Conservation (phyloP, 2,113 vertebrate genomes). For the Muntiacus muntjak region DNA sequence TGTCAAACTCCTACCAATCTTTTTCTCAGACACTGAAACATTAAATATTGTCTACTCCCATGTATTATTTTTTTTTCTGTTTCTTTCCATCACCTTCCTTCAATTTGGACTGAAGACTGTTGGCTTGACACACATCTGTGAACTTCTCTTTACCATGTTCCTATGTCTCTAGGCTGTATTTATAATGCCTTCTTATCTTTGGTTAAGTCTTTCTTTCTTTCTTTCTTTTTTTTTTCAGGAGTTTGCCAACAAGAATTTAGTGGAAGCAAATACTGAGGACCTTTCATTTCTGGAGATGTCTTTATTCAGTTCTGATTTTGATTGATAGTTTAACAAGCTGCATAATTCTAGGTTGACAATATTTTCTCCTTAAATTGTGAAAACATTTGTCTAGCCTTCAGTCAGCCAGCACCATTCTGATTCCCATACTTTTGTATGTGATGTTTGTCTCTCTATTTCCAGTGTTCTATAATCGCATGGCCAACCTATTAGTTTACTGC, state of each 20-base stretch:
- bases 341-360: neutral
- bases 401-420: neutral
- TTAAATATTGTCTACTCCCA: neutral
- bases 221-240: neutral
- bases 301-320: neutral
- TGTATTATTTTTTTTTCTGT: neutral
- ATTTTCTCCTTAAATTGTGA: neutral
- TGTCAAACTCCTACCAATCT: neutral
- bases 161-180: neutral
- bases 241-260: neutral
- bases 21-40: neutral
- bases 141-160: neutral
- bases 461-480: neutral
- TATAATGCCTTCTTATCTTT: neutral
- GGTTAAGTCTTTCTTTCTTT: neutral
- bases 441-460: neutral
- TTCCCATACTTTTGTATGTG: neutral
- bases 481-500: neutral
- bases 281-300: neutral
- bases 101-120: neutral
- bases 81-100: neutral
- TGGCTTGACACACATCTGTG: neutral
- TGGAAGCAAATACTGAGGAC: neutral
- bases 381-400: neutral
- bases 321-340: neutral